phyloP scores from a whole-genome alignment of 2,888 invertebrate species.

The Orchestes rusci region DNA sequence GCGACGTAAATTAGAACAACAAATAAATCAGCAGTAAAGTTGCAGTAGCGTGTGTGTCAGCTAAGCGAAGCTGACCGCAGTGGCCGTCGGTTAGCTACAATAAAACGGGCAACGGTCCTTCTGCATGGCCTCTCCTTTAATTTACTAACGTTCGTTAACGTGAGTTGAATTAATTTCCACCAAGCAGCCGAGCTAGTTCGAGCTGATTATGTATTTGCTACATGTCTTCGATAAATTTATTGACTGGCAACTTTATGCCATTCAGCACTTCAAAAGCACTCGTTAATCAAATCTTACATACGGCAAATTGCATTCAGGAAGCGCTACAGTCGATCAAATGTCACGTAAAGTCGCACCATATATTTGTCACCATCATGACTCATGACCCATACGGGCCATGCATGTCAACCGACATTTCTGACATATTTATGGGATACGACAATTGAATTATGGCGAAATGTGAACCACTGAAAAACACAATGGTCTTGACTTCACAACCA shows the following conservation, averaged over 20 bases:
- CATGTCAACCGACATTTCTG: no score
- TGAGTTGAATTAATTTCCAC: constrained; percentile 44
- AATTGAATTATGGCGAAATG: no score
- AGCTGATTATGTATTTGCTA: constrained; percentile 43
- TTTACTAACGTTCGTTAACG: constrained; percentile 44
- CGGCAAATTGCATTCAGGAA: no score
- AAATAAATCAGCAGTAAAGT: constrained; percentile 28
- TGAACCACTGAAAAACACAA: no score
- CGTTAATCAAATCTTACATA: no score
- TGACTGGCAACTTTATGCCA: constrained; percentile 27
- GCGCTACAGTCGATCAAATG: no score
- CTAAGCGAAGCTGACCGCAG: constrained; percentile 40
- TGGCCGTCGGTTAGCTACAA: constrained; percentile 25
- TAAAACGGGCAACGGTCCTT: constrained; percentile 25
- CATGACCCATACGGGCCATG: no score
- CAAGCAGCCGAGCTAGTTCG: constrained; percentile 29
- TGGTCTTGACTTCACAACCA: no score
- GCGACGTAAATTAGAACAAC: constrained; percentile 24
- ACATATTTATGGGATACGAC: no score
- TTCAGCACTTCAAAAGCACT: no score
- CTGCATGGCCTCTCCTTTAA: constrained; percentile 36
- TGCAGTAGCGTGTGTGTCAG: constrained; percentile 34
- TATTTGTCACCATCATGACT: no score
- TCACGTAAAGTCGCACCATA: no score
- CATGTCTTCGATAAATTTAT: constrained; percentile 43